Conservation (phyloP, 2,797 vertebrate genomes). For the Cirrhinus molitorella region DNA sequence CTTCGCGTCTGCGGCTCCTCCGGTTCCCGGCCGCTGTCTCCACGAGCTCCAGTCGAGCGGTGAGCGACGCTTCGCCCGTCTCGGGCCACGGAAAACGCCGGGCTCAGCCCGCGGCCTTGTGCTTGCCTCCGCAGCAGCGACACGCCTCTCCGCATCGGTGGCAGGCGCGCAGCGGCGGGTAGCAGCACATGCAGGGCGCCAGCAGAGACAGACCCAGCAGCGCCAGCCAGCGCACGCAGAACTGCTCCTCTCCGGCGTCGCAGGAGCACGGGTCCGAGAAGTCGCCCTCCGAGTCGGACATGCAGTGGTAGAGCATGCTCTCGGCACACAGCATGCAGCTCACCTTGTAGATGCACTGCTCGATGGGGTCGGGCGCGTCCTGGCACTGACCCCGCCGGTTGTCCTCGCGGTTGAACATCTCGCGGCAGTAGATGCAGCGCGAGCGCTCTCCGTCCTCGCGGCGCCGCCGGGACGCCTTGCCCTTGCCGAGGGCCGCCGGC, state of each 20-base stretch:
- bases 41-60: slow-evolving; percentile 22
- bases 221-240: slow-evolving; percentile 98
- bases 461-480: slow-evolving; percentile 89
- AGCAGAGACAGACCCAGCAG: slow-evolving; percentile 95
- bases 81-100: slow-evolving; percentile 74
- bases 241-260: slow-evolving; percentile 97
- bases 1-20: slow-evolving; percentile 81
- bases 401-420: slow-evolving; percentile 98
- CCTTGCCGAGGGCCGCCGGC: slow-evolving; percentile 76
- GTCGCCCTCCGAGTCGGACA: slow-evolving; percentile 93
- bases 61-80: slow-evolving; percentile 73
- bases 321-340: slow-evolving; percentile 99
- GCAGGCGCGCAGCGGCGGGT: slow-evolving; percentile 94
- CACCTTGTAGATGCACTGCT: slow-evolving; percentile 98
- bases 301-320: slow-evolving; percentile 87
- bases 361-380: slow-evolving; percentile 96
- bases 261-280: slow-evolving; percentile 99
- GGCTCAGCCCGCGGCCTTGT: slow-evolving; percentile 97
- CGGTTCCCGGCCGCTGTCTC: slow-evolving; percentile 68
- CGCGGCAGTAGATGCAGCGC: slow-evolving; percentile 96
- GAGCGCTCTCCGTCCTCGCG: slow-evolving; percentile 98
- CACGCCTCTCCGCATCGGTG: slow-evolving; percentile 97
- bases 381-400: slow-evolving; percentile 96
- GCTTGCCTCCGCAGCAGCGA: slow-evolving; percentile 97
- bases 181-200: slow-evolving; percentile 99